Evolutionary conservation across 35 echinoderm and acorn worm species (phyloP).

Genomic region (Apostichopus japonicus): DNA sequence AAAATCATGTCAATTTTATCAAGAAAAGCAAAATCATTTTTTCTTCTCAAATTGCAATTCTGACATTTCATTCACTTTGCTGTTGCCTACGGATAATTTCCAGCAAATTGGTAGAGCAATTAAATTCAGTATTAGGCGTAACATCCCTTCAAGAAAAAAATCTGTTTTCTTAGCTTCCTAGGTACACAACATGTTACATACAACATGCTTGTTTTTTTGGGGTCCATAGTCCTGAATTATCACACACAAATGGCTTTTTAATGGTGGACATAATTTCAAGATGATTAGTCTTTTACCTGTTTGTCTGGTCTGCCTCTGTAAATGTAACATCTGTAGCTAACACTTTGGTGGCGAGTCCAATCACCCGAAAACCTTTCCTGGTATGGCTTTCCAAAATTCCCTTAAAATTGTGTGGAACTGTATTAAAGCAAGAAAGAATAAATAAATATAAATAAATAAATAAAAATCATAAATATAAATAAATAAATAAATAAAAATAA

Average conservation of each 20-base stretch:
- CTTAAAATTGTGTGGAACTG: constrained; percentile 76
- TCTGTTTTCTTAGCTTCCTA: background rate
- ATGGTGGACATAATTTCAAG: background rate
- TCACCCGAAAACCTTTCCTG: constrained; percentile 60
- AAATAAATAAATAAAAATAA: background rate
- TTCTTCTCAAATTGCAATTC: too few species aligned
- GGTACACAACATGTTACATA: background rate
- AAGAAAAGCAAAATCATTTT: too few species aligned
- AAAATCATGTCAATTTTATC: too few species aligned
- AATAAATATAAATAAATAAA: too few species aligned
- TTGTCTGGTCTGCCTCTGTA: constrained; percentile 58
- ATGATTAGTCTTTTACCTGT: constrained; percentile 49
- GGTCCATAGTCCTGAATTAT: too few species aligned
- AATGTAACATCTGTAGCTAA: constrained; percentile 40
- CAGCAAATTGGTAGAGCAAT: too few species aligned
- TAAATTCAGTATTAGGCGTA: too few species aligned
- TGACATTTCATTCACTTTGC: too few species aligned
- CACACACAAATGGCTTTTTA: too few species aligned
- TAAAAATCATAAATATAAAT: background rate
- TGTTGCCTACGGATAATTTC: too few species aligned
- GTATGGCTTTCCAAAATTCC: constrained; percentile 64
- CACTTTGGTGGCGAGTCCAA: constrained; percentile 70
- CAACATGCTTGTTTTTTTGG: background rate
- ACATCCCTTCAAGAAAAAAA: too few species aligned
- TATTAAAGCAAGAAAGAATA: background rate